A percentile compares a stretch with the other conserved stretches of the same genome.
phyloP scores from a whole-genome alignment of 2,797 vertebrate species.

The Centroberyx gerrardi region DNA sequence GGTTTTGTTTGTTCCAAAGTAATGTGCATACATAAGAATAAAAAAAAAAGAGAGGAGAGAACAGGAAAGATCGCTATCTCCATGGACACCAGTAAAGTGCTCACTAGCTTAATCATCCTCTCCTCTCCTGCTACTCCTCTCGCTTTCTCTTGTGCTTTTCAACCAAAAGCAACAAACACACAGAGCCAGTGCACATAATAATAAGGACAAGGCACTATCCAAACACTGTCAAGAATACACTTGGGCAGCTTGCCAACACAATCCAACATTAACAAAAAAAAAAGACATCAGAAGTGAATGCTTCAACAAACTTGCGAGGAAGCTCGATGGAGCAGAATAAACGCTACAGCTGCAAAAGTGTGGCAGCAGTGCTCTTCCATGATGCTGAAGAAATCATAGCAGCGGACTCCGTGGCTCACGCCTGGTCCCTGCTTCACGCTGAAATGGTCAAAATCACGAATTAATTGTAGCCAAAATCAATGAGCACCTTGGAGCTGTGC shows the following conservation, averaged over 20 bases:
- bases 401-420: background rate
- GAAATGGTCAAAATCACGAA: no score
- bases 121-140: no score
- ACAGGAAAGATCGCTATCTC: background rate
- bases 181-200: no score
- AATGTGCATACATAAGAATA: background rate
- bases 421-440: background rate
- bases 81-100: conserved; percentile 2
- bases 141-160: no score
- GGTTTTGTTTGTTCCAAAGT: background rate
- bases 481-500: background rate
- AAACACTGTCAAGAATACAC: background rate
- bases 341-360: no score
- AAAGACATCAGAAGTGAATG: no score
- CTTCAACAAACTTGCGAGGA: no score
- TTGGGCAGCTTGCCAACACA: background rate
- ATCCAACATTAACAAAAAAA: no score
- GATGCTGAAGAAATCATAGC: background rate
- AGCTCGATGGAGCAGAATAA: no score
- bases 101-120: no score
- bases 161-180: no score
- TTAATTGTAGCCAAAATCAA: no score
- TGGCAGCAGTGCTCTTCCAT: background rate
- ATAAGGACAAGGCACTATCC: background rate
- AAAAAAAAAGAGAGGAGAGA: background rate